Conservation (phyloP, 2,888 invertebrate genomes). For the Villa cingulata region DNA sequence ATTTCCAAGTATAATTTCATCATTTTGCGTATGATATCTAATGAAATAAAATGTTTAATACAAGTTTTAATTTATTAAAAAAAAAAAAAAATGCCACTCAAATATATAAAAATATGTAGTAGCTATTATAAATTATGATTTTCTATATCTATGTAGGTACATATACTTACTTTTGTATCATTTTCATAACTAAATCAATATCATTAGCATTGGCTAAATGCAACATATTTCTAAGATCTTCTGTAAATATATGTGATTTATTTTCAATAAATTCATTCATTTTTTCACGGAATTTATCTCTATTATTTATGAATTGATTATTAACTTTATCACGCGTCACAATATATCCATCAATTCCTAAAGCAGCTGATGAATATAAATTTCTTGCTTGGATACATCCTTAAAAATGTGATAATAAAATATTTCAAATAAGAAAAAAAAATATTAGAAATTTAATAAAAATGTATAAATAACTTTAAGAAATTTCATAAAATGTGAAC, state of each 20-base stretch:
- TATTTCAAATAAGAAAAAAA: too few relatives aligned
- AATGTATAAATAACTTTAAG: too few relatives aligned
- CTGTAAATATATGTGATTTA: constrained; percentile 54
- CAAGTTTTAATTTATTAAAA: neutral
- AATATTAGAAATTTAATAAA: too few relatives aligned
- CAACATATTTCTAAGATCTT: constrained; percentile 70
- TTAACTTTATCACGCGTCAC: constrained; percentile 40
- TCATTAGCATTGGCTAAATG: constrained; percentile 55
- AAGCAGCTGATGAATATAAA: constrained; percentile 6
- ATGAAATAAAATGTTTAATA: constrained; percentile 18
- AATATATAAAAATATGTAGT: too few relatives aligned
- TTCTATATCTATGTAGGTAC: too few relatives aligned
- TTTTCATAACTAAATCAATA: constrained; percentile 46
- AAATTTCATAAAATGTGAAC: too few relatives aligned
- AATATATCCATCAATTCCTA: constrained; percentile 51
- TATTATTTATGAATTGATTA: constrained; percentile 46
- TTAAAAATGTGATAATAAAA: too few relatives aligned
- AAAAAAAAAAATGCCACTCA: neutral
- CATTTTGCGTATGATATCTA: constrained; percentile 57
- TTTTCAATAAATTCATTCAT: constrained; percentile 50
- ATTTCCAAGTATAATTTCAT: constrained; percentile 60
- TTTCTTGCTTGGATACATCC: too few relatives aligned
- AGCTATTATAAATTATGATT: too few relatives aligned
- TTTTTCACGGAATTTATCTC: constrained; percentile 53
- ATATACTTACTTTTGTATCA: constrained; percentile 51